Base-by-base conservation (phyloP, 2,797 vertebrate species). In the Ptychobarbus kaznakovi region DNA sequence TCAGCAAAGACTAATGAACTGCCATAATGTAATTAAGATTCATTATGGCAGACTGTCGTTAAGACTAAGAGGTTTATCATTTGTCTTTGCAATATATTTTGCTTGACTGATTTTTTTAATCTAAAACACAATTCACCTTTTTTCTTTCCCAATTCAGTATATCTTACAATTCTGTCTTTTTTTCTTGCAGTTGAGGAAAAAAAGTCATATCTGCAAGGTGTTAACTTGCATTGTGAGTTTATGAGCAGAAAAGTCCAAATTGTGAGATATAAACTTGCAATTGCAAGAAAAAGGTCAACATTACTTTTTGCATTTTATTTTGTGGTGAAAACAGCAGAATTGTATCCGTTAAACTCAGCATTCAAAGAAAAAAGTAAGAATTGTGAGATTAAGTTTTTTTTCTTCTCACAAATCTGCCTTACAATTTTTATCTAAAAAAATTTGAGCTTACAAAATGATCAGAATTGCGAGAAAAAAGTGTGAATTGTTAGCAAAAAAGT, bases 51-150 rank as follows among this genome's bases (percentile, higher is more conserved):
- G 13, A 73, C 38, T 46, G 28, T 66, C 0, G 0, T 68, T 68
- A 10, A 38, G 16, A 32, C 16, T 38, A 10, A 68, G 16, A 32
- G 49, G 8, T 65, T 86, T 46, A 88, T 88, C 78, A 32, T 58
- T 82, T 63, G 44, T 53, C 4, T 70, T 65, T 66, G 63, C 81
- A 84, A 80, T 68, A 79, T 53, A 91, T 92, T 89, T 65, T 56
- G 90, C 78, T n/a, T 78, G 81, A 90, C 89, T 53, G 72, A 87
- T 65, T 16, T 65, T 63, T 65, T 1, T 7, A 63, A 32, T 65
- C 28, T 32, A 32, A 32, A 32, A 32, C 63, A 11, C 56, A n/a
- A n/a, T 58, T 11, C 22, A n/a, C 56, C 11, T n/a, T 16, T 44
- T 65, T 32, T 15, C 28, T 32, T 35, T 51, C 15, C 5, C 15